These are phyloP conservation scores for Planiliza haematocheilus DNA, from an alignment of 2,113 vertebrate genomes.

Conservation along the genomic window DNA sequence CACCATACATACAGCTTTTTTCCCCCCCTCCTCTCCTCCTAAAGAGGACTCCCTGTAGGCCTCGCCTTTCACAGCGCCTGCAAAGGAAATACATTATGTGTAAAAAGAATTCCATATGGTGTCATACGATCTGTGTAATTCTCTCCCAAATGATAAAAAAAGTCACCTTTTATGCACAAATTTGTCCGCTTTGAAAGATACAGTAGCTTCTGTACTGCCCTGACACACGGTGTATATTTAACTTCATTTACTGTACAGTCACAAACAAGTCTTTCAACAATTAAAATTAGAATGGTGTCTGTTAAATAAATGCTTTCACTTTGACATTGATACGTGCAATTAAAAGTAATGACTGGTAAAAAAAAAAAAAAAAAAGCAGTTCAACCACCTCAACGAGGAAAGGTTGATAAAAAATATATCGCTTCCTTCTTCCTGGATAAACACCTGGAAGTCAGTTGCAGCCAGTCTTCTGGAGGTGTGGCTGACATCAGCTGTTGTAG, in stretches of 20 bases:
- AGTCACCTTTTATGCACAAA: slow-evolving; percentile 69
- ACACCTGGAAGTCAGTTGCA: slow-evolving; percentile 50
- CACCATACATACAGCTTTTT: slow-evolving; percentile 76
- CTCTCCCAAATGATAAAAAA: slow-evolving; percentile 77
- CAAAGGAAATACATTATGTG: slow-evolving; percentile 85
- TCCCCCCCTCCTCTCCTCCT: slow-evolving; percentile 72
- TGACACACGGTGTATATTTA: slow-evolving; percentile 14
- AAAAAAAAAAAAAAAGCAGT: slow-evolving; percentile 25
- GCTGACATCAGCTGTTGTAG: slow-evolving; percentile 61
- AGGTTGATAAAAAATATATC: not conserved
- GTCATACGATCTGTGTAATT: slow-evolving; percentile 84
- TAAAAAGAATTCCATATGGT: slow-evolving; percentile 87
- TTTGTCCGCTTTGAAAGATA: slow-evolving; percentile 67
- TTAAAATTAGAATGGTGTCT: too few relatives aligned
- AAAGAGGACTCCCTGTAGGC: slow-evolving; percentile 83
- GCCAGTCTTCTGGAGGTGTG: slow-evolving; percentile 53
- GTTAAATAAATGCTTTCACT: not conserved
- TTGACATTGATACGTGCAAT: slow-evolving; percentile 2
- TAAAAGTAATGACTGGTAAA: not conserved
- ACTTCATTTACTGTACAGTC: slow-evolving; percentile 10
- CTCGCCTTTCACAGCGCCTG: slow-evolving; percentile 79
- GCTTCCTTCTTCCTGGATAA: slow-evolving; percentile 48
- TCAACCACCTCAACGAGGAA: slow-evolving; percentile 20
- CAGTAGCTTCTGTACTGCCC: slow-evolving; percentile 25
- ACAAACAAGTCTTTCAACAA: slow-evolving; percentile 17